These are phyloP conservation scores for Amphiura filiformis DNA, from an alignment of 35 echinoderm and acorn worm genomes.

Conservation along the genomic window DNA sequence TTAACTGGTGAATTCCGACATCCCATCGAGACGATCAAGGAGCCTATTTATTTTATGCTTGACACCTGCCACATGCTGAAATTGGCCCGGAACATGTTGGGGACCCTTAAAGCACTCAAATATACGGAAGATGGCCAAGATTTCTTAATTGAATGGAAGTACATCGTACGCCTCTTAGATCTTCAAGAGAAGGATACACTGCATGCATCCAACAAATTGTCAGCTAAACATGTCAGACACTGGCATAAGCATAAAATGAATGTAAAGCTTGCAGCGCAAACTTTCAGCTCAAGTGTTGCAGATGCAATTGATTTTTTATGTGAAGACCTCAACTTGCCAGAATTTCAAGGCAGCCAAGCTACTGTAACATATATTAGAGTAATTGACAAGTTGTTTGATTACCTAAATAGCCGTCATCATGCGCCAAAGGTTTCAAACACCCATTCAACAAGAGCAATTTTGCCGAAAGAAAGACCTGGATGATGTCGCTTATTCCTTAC, in stretches of 20 bases:
- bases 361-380: slow-evolving; percentile 36
- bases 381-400: slow-evolving; percentile 58
- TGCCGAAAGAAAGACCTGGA: too few species aligned
- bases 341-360: slow-evolving; percentile 38
- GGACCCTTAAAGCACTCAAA: neutral
- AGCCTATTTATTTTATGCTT: slow-evolving; percentile 32
- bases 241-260: slow-evolving; percentile 70
- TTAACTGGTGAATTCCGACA: neutral
- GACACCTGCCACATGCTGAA: slow-evolving; percentile 67
- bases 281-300: slow-evolving; percentile 46
- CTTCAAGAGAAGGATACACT: slow-evolving; percentile 51
- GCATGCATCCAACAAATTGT: slow-evolving; percentile 26
- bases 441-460: neutral
- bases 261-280: slow-evolving; percentile 50
- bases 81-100: slow-evolving; percentile 27
- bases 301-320: slow-evolving; percentile 59
- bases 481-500: too few species aligned
- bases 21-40: too few species aligned
- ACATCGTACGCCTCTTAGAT: slow-evolving; percentile 28
- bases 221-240: slow-evolving; percentile 28
- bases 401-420: slow-evolving; percentile 48
- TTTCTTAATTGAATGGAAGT: slow-evolving; percentile 21
- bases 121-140: neutral
- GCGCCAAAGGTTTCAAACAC: slow-evolving; percentile 33
- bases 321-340: slow-evolving; percentile 17